These are phyloP conservation scores for Phytoseiulus persimilis DNA, from an alignment of 2,888 invertebrate species.

Conservation along the genomic window DNA sequence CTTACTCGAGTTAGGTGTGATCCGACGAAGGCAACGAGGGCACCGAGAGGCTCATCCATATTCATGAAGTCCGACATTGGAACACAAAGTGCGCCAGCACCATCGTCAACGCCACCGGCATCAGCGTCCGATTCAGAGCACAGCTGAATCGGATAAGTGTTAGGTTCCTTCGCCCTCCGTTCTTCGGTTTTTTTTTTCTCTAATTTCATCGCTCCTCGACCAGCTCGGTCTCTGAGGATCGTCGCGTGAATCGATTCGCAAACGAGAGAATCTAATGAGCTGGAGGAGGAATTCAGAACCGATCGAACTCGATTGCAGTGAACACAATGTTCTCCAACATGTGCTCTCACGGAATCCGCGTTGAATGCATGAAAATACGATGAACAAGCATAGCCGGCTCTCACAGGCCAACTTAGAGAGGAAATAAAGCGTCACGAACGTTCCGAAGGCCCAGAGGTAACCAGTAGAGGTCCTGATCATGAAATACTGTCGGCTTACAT, in stretches of 20 bases:
- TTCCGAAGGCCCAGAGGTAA: too few relatives aligned
- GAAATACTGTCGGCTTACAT: too few relatives aligned
- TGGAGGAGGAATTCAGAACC: neutral
- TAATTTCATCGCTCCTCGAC: neutral
- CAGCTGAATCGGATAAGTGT: neutral
- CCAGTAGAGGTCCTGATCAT: too few relatives aligned
- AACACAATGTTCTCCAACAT: neutral
- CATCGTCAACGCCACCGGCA: neutral
- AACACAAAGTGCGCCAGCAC: neutral
- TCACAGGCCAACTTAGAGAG: too few relatives aligned
- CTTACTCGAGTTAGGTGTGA: neutral
- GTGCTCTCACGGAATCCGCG: neutral
- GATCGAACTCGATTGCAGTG: neutral
- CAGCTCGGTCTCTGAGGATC: neutral
- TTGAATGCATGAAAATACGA: too few relatives aligned
- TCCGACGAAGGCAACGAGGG: neutral
- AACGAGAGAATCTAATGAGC: neutral
- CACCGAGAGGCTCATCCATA: neutral
- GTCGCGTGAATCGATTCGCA: neutral
- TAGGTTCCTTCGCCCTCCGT: neutral
- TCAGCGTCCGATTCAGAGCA: neutral
- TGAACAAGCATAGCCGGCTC: too few relatives aligned
- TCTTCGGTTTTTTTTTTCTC: neutral
- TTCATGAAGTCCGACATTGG: neutral
- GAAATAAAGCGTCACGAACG: too few relatives aligned